Percentiles rank a stretch among this genome's conserved stretches.
Evolutionary conservation across 2,888 invertebrate species (phyloP).

Genomic region (Trachelus iudaicus): DNA sequence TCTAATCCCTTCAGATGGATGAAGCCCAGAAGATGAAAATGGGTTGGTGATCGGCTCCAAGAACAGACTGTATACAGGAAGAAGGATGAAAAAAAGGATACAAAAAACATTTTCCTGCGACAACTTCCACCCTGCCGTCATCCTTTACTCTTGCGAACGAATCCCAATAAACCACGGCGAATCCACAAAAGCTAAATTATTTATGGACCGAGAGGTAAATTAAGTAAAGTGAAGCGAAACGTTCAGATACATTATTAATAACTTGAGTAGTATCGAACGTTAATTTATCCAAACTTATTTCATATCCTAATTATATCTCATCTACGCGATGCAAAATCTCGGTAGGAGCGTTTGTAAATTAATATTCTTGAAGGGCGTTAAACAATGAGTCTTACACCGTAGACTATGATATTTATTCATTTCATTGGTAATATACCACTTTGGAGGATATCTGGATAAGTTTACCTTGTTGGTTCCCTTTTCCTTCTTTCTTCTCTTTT

Average conservation of each 20-base stretch:
- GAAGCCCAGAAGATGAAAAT: background rate
- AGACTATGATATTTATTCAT: background rate
- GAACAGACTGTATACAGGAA: background rate
- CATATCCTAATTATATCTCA: background rate
- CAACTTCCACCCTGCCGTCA: too few relatives aligned
- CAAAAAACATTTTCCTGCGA: background rate
- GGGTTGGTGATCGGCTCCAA: background rate
- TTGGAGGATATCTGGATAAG: too few relatives aligned
- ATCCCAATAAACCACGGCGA: background rate
- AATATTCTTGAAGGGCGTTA: background rate
- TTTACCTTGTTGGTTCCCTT: too few relatives aligned
- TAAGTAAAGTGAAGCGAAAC: background rate
- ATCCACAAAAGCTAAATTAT: background rate
- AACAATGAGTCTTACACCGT: background rate
- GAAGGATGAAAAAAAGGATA: background rate
- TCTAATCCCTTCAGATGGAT: background rate
- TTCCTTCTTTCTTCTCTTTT: too few relatives aligned
- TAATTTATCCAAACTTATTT: background rate
- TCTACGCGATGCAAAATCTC: too few relatives aligned
- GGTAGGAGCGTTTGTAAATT: background rate
- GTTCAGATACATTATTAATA: background rate
- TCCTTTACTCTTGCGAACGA: background rate
- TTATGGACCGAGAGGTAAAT: background rate
- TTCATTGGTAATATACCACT: too few relatives aligned
- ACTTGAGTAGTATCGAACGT: background rate